These are phyloP conservation scores for Dryomyza anilis DNA, from an alignment of 2,888 invertebrate species.

Conservation along the genomic window DNA sequence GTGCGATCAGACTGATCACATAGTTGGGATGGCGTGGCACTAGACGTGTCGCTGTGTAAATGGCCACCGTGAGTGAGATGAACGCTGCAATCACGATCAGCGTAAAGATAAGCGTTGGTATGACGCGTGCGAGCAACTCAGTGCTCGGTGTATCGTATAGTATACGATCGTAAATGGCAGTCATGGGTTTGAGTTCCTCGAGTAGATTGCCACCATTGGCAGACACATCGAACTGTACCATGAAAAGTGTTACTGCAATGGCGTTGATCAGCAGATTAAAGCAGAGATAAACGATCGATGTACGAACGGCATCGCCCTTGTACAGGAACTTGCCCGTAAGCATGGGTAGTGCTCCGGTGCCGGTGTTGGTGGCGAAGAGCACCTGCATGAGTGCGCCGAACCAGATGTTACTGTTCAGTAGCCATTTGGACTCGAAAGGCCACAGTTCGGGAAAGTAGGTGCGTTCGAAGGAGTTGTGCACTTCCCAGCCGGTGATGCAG, in stretches of 20 bases:
- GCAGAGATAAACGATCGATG: conserved; percentile 60
- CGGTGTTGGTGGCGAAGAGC: conserved; percentile 58
- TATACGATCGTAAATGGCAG: conserved; percentile 58
- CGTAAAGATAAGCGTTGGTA: conserved; percentile 53
- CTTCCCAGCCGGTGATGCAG: conserved; percentile 57
- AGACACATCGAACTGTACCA: conserved; percentile 57
- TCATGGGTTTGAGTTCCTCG: conserved; percentile 57
- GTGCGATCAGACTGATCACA: conserved; percentile 56
- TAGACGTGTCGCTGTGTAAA: conserved; percentile 58
- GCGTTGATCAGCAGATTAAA: conserved; percentile 60
- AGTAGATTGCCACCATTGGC: conserved; percentile 47
- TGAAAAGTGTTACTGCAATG: conserved; percentile 58
- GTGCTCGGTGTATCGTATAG: conserved; percentile 44
- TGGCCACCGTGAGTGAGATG: conserved; percentile 54
- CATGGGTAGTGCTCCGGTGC: conserved; percentile 59
- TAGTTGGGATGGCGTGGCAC: conserved; percentile 59
- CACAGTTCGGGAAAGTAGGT: conserved; percentile 57
- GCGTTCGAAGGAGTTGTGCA: conserved; percentile 53
- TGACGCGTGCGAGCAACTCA: conserved; percentile 46
- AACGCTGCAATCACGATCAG: conserved; percentile 56
- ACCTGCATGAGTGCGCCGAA: conserved; percentile 61
- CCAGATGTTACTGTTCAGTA: conserved; percentile 57
- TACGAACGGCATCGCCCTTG: conserved; percentile 61
- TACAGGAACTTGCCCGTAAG: conserved; percentile 61
- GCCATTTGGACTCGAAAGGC: conserved; percentile 46